Percentiles rank a stretch among this genome's conserved stretches.
Evolutionary conservation across 2,113 vertebrate species (phyloP).

Genomic region (Gambusia affinis): DNA sequence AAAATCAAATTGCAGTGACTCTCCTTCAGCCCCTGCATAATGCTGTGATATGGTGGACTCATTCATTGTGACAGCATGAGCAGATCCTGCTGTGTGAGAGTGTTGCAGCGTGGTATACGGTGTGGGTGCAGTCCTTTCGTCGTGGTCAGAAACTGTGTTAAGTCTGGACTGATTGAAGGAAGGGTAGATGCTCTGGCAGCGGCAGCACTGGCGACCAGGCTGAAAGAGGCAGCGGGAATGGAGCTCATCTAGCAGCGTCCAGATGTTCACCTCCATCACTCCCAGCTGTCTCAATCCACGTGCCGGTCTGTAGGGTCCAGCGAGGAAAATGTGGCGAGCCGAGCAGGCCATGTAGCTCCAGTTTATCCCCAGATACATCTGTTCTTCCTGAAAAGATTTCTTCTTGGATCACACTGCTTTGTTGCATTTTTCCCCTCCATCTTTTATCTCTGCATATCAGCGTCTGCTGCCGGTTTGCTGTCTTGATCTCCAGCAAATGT

Average conservation of each 20-base stretch:
- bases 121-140: slow-evolving; percentile 45
- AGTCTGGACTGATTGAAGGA: slow-evolving; percentile 12
- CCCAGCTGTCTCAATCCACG: slow-evolving; percentile 48
- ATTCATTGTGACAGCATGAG: not conserved
- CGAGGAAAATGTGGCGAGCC: slow-evolving; percentile 14
- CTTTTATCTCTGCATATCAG: slow-evolving; percentile 11
- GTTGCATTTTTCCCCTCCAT: not conserved
- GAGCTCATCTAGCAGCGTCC: slow-evolving; percentile 41
- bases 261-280: slow-evolving; percentile 36
- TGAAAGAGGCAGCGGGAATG: slow-evolving; percentile 40
- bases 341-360: slow-evolving; percentile 43
- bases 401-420: not conserved
- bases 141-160: slow-evolving; percentile 29
- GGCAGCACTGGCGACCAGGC: slow-evolving; percentile 24
- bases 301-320: slow-evolving; percentile 43
- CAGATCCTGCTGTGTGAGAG: not conserved
- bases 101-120: slow-evolving; percentile 24
- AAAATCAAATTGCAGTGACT: slow-evolving; percentile 19
- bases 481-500: slow-evolving; percentile 10
- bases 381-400: not conserved
- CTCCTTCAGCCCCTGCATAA: not conserved
- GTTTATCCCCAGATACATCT: slow-evolving; percentile 1
- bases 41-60: not conserved
- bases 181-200: slow-evolving; percentile 45
- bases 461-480: slow-evolving; percentile 19